These are phyloP conservation scores for Syngnathoides biaculeatus DNA, from an alignment of 2,113 vertebrate species.

Conservation along the genomic window DNA sequence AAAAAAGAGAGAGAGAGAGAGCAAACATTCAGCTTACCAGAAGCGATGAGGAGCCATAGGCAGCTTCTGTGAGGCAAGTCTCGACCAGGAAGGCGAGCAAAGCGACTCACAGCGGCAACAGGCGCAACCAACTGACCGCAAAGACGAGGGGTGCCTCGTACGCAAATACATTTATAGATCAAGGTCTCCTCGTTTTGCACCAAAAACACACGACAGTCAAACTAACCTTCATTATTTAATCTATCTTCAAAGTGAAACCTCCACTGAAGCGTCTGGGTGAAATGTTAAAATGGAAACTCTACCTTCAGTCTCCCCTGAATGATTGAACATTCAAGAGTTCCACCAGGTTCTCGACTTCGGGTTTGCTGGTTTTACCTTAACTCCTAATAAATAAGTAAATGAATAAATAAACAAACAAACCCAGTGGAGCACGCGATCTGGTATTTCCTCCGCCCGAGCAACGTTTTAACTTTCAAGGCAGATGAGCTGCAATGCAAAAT, in stretches of 20 bases:
- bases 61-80: constrained; percentile 39
- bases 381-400: background rate
- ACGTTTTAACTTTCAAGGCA: background rate
- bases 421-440: background rate
- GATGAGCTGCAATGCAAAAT: background rate
- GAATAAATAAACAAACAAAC: background rate
- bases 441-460: background rate
- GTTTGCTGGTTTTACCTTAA: constrained; percentile 12
- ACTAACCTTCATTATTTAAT: background rate
- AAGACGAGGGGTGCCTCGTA: constrained; percentile 1
- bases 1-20: too few species aligned
- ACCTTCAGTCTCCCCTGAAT: background rate
- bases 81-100: constrained; percentile 61
- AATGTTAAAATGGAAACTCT: background rate
- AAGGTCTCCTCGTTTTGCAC: fast-evolving
- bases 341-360: constrained; percentile 8
- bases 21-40: constrained; percentile 34
- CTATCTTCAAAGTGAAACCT: background rate
- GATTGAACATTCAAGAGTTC: constrained; percentile 36
- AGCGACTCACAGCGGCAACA: constrained; percentile 65
- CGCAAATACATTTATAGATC: background rate
- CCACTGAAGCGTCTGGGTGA: too few species aligned
- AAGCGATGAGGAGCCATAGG: constrained; percentile 8
- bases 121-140: constrained; percentile 50
- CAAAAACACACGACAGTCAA: background rate